Evolutionary conservation across 2,888 invertebrate species (phyloP).

Genomic region (Lepas anatifera): DNA sequence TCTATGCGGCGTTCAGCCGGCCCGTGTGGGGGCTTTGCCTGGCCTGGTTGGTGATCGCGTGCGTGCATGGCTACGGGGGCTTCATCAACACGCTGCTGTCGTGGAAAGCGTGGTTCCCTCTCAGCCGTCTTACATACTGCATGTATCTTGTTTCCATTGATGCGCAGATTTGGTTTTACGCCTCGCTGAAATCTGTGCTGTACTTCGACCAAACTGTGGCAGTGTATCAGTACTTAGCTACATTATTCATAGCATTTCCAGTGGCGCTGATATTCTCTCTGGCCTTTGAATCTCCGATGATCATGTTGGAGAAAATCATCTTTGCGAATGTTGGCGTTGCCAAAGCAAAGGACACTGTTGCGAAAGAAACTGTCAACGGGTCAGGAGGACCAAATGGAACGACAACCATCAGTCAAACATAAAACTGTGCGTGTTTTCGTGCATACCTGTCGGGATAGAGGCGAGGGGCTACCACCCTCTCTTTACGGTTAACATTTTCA

Average conservation of each 20-base stretch:
- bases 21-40: constrained; percentile 10
- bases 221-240: background rate
- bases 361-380: too few relatives aligned
- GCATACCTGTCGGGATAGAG: too few relatives aligned
- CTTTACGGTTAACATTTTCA: too few relatives aligned
- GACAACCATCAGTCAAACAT: too few relatives aligned
- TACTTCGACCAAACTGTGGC: background rate
- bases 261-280: background rate
- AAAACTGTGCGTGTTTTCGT: too few relatives aligned
- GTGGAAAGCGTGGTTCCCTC: constrained; percentile 7
- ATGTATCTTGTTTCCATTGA: constrained; percentile 13
- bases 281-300: background rate
- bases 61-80: background rate
- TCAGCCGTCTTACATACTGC: constrained; percentile 16
- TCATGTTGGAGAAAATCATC: background rate
- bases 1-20: background rate
- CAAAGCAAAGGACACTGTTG: too few relatives aligned
- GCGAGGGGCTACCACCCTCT: too few relatives aligned
- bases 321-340: background rate
- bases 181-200: background rate
- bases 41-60: constrained; percentile 13
- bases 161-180: background rate
- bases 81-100: constrained; percentile 15
- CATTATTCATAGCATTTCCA: background rate
- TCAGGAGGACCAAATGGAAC: too few relatives aligned